Conservation (phyloP, 2,797 vertebrate species). For the Crenichthys baileyi region DNA sequence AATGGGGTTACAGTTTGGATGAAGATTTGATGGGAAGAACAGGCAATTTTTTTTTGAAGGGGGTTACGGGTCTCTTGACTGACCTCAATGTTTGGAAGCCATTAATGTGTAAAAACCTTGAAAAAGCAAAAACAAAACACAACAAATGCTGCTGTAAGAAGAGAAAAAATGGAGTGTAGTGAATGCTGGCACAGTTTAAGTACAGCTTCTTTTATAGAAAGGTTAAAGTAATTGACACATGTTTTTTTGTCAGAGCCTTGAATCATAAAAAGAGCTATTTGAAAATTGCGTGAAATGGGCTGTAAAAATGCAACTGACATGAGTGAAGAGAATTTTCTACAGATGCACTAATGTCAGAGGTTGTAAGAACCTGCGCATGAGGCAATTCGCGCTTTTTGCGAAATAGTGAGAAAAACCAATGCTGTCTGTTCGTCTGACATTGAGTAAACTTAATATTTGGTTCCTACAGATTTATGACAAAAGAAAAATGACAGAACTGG, state of each 20-base stretch:
- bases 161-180: constrained; percentile 1
- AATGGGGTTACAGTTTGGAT: constrained; percentile 54
- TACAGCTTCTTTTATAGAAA: constrained; percentile 11
- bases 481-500: background rate
- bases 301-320: constrained; percentile 7
- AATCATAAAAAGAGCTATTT: constrained; percentile 10
- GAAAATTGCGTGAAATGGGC: constrained; percentile 15
- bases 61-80: background rate
- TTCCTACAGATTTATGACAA: constrained; percentile 1
- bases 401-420: constrained; percentile 33
- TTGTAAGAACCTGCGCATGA: constrained; percentile 14
- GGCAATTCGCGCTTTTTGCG: constrained; percentile 4
- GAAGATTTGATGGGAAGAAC: constrained; percentile 53
- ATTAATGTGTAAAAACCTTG: constrained; percentile 12
- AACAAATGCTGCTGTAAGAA: background rate
- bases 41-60: constrained; percentile 35
- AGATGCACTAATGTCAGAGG: constrained; percentile 9
- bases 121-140: background rate
- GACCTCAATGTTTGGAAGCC: constrained; percentile 14
- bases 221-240: constrained; percentile 16
- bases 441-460: constrained; percentile 41
- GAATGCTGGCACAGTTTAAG: constrained; percentile 11
- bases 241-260: background rate
- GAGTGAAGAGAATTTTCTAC: constrained; percentile 1
- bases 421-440: constrained; percentile 13